These are phyloP conservation scores for Micrasema minimum DNA, from an alignment of 1,140 invertebrate genomes.

Conservation along the genomic window DNA sequence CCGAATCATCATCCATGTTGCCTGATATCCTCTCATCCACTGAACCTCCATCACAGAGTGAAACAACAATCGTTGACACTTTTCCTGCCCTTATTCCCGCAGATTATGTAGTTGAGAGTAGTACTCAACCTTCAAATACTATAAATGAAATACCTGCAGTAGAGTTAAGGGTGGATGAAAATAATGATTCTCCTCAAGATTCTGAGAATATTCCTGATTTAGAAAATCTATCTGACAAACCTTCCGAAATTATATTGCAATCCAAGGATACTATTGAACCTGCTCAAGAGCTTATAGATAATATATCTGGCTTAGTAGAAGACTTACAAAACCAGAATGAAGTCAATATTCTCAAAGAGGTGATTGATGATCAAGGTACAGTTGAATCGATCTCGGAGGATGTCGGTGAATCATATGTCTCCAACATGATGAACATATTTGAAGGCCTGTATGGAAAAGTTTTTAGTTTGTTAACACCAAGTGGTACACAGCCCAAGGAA, in stretches of 20 bases:
- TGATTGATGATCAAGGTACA: neutral
- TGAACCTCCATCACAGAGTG: too few species aligned
- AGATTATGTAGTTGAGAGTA: neutral
- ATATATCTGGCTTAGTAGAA: slow-evolving; percentile 9
- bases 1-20: neutral
- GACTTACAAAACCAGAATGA: slow-evolving; percentile 3
- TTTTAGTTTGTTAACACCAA: slow-evolving; percentile 15
- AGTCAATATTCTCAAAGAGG: slow-evolving; percentile 7
- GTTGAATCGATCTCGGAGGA: neutral
- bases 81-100: too few species aligned
- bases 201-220: slow-evolving; percentile 8
- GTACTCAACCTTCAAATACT: slow-evolving; percentile 4
- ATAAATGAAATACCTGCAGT: too few species aligned
- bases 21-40: neutral
- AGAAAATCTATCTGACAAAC: neutral
- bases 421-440: slow-evolving; percentile 10
- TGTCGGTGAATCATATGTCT: neutral
- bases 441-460: slow-evolving; percentile 21
- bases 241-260: neutral
- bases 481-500: neutral
- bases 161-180: neutral
- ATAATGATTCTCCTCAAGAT: neutral
- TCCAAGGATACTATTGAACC: neutral
- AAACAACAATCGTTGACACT: too few species aligned
- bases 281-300: slow-evolving; percentile 12